Conservation (phyloP, 1,140 invertebrate genomes). For the Drosophila setifemur region DNA sequence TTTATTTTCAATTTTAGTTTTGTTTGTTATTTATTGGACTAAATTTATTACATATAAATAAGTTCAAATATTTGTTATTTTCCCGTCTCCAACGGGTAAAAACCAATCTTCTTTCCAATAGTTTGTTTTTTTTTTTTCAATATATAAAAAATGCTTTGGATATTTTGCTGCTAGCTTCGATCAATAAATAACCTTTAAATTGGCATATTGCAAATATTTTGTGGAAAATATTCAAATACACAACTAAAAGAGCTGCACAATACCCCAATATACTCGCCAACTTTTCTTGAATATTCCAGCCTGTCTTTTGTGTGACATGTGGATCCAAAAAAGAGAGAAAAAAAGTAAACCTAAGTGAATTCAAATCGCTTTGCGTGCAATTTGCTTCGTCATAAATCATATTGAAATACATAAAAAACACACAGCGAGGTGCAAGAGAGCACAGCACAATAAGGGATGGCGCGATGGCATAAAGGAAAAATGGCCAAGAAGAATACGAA, state of each 20-base stretch:
- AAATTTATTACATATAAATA: no score
- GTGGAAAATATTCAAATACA: background rate
- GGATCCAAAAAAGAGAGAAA: background rate
- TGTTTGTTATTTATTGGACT: no score
- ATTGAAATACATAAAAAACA: constrained; percentile 64
- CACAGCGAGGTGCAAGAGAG: background rate
- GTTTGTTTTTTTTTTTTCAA: background rate
- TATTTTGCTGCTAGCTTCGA: background rate
- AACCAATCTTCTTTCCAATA: no score
- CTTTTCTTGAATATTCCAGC: background rate
- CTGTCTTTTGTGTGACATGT: constrained; percentile 16
- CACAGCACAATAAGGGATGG: constrained; percentile 13
- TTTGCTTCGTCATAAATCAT: constrained; percentile 75
- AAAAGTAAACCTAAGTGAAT: constrained; percentile 30
- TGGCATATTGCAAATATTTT: background rate
- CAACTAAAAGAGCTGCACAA: background rate
- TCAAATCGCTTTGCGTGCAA: constrained; percentile 66
- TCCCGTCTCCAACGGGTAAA: no score
- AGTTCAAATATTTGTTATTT: no score
- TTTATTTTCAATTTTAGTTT: no score
- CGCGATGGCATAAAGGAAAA: constrained; percentile 23
- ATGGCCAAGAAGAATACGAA: constrained; percentile 17
- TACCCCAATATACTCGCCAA: background rate
- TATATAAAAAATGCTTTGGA: background rate
- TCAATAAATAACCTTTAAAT: constrained; percentile 6